Conservation (phyloP, 2,797 vertebrate species). For the Lithobates sylvaticus region DNA sequence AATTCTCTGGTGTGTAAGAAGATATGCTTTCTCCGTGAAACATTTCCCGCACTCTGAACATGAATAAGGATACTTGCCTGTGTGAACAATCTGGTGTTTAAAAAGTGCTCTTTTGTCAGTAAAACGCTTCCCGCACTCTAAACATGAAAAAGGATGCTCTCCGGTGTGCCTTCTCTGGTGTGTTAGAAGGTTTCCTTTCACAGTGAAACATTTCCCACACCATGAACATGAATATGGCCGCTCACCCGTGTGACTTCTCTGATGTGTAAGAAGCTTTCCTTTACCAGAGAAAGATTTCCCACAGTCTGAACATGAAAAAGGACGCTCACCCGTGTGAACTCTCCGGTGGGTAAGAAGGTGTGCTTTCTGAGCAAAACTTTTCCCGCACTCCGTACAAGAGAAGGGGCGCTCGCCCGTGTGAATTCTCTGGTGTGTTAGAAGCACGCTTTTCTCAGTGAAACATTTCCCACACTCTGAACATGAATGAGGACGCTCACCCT, state of each 20-base stretch:
- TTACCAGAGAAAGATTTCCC: slow-evolving; percentile 26
- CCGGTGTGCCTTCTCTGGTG: slow-evolving; percentile 67
- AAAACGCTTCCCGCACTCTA: slow-evolving; percentile 73
- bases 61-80: slow-evolving; percentile 65
- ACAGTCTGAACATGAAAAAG: slow-evolving; percentile 32
- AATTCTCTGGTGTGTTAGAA: not conserved
- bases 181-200: slow-evolving; percentile 14
- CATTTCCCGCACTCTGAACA: slow-evolving; percentile 68
- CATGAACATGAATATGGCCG: slow-evolving; percentile 52
- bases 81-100: slow-evolving; percentile 67
- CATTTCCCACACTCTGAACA: not conserved
- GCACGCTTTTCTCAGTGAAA: not conserved
- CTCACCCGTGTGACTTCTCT: slow-evolving; percentile 70
- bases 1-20: slow-evolving; percentile 21
- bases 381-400: slow-evolving; percentile 73
- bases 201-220: slow-evolving; percentile 25
- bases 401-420: slow-evolving; percentile 70
- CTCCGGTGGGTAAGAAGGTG: not conserved
- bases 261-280: slow-evolving; percentile 16
- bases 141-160: slow-evolving; percentile 74
- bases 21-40: slow-evolving; percentile 48
- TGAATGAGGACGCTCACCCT: not conserved
- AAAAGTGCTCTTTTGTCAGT: slow-evolving; percentile 65
- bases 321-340: not conserved
- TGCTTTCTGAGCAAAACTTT: slow-evolving; percentile 69